Evolutionary conservation across 2,797 vertebrate species (phyloP), one percentile per base, ranked within the genome.

Genomic region (Novumbra hubbsi): DNA sequence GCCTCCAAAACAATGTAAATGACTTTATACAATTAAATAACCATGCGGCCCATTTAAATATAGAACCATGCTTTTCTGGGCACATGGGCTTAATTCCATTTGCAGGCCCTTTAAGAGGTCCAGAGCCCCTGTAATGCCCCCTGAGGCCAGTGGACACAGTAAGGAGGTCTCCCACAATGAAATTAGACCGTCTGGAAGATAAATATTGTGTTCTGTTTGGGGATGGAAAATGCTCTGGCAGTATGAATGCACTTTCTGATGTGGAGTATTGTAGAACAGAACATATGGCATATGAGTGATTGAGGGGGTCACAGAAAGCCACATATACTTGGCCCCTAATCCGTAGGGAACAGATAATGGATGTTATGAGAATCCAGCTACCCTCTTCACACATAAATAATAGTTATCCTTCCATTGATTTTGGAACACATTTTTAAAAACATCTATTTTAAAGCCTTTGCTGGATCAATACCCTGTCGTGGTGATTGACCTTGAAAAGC

Each of bases 21-120:
- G 84, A 80, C 75, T 93, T 90, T 89, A 72, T 84, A 78, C 84
- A 89, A 89, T 90, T 81, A 86, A 88, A 92, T 91, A 90, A 89
- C 86, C 70, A 90, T 91, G 86, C 78, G 49, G 75, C 75, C 74
- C 77, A 85, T 84, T 89, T 88, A 80, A 85, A 85, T 89, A 83
- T 60, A 76, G 71, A 82, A 77, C 79, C 66, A 73, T 80, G 76
- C 85, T 76, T 32, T 38, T 38, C 76, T 78, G 66, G 28, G 68
- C 72, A 81, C 64, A 38, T 69, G 66, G 55, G 49, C 19, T 5
- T 88, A 92, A 87, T 88, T 73, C 76, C 76, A 90, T 90, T 91
- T 91, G 28, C 73, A 71, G 78, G 41, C 41, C 41, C 41, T 45
- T 45, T 45, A 45, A 45, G 79, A 82, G 81, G 49, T 87, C 66